Base-by-base conservation (phyloP, 2,113 vertebrate species). In the Notarius lentiginosus region DNA sequence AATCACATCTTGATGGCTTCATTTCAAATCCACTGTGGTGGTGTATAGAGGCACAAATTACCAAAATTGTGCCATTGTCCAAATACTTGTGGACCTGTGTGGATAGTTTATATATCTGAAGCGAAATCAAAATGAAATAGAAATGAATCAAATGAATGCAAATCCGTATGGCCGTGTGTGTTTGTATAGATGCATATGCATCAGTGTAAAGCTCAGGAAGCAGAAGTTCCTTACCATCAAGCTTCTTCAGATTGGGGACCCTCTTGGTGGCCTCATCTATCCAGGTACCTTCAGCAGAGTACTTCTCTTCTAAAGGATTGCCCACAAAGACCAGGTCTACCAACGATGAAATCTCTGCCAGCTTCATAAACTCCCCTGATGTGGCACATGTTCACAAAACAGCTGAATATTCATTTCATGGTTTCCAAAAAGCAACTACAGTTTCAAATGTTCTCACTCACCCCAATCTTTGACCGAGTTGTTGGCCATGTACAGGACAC, bases 391-490 rank as follows among this genome's bases (percentile, higher is more conserved):
- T 2, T 1, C 15, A 65, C 3, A 58, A 70, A 87, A 61, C 15
- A 65, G 41, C 17, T 61, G 9, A 22, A 41, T 18, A 24, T 12
- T 51, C 24, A 18, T 83, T 17, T 51, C n/a, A 1, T 27, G 14
- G 5, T 66, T 66, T 27, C 7, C 12, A 60, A 47, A 27, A 80
- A 81, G 24, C 24, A 55, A 55, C 47, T 75, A 49, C 2, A 1
- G 47, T 49, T 73, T 93, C 93, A 24, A 63, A 86, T 77, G 24
- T 77, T 56, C 14, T 75, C 12, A 1, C 96, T 95, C 92, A 99
- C 98, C 97, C 98, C 98, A 99, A 17, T 99, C 98, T 93, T 98
- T 99, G 80, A 99, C 98, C 88, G 97, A 93, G 93, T 99, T 99
- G 94, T 99, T 99, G 89, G 98, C 98, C 96, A 99, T 99, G 91